phyloP scores from a whole-genome alignment of 2,797 vertebrate genomes.

The Otus scops region DNA sequence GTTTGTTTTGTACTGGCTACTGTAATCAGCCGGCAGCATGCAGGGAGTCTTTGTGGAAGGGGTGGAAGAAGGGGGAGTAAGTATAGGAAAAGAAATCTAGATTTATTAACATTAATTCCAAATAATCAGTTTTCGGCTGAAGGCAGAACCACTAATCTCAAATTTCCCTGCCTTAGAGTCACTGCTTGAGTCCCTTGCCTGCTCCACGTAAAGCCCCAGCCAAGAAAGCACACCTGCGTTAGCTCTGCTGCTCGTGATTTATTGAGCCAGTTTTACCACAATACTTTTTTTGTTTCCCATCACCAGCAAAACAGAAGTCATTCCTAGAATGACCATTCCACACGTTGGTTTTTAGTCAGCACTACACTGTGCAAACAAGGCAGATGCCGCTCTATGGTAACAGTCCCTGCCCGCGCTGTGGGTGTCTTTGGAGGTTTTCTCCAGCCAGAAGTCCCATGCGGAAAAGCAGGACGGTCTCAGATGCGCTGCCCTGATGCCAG shows the following conservation, averaged over 20 bases:
- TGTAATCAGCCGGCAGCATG: neutral
- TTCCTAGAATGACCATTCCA: neutral
- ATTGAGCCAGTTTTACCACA: neutral
- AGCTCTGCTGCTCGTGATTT: neutral
- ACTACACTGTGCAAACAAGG: neutral
- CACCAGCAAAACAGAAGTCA: neutral
- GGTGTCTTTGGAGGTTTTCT: neutral
- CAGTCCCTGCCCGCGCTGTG: neutral
- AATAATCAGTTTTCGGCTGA: conserved; percentile 30
- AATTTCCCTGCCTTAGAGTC: conserved; percentile 19
- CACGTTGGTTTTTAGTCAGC: neutral
- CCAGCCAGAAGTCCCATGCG: neutral
- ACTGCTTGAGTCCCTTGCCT: neutral
- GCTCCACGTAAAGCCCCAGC: neutral
- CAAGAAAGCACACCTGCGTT: conserved; percentile 47
- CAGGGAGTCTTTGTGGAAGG: neutral
- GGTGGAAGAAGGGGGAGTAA: neutral
- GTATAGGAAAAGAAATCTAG: neutral
- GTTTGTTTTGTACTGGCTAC: neutral
- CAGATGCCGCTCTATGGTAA: neutral
- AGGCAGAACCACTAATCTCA: conserved; percentile 23
- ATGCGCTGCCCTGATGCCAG: neutral
- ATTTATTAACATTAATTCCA: conserved; percentile 45
- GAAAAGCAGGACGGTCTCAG: neutral
- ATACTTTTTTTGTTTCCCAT: neutral